Base-by-base conservation (phyloP, 2,797 vertebrate genomes). In the Austrolebias charrua region DNA sequence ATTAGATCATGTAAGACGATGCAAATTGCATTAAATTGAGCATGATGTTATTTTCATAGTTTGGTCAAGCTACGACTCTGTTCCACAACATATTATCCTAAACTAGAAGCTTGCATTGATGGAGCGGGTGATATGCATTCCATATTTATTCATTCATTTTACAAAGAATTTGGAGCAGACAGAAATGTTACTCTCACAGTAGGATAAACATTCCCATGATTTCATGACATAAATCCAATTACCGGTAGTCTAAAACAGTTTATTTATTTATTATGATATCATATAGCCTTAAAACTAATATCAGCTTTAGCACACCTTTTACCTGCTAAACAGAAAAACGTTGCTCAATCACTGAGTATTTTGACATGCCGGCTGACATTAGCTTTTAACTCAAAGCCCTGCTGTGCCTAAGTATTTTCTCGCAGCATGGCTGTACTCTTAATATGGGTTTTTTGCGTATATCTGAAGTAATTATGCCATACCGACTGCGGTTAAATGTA, bases 391-490 rank as follows among this genome's bases (percentile, higher is more conserved):
- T 53, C n/a, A 1, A 45, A 54, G 44, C 60, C 60, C 60, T 14
- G 42, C 50, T 63, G 60, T 29, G 60, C 40, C 19, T 24, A 33
- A 53, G 60, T 45, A 53, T 45, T 63, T 46, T 24, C 60, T 63
- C 60, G 9, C 60, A 63, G 60, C 60, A 14, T 33, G 50, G 60
- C 29, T 45, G 50, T 33, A 45, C 42, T 53, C 50, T 53, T 62
- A 45, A 53, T 63, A 50, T 63, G 60, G 60, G 44, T 53, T 53
- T 63, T 62, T 18, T 24, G 45, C 14, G 18, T 38, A 59, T 45
- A 38, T 48, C 13, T 33, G 60, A 63, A 18, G 28, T 53, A 63
- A 63, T 63, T 53, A 63, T 45, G 29, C 24, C 50, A 4, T 44
- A 35, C 50, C 28, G 42, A 31, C 60, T 11, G 60, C 16, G 29